Conservation (phyloP, 1,140 invertebrate species). For the Procambarus clarkii region DNA sequence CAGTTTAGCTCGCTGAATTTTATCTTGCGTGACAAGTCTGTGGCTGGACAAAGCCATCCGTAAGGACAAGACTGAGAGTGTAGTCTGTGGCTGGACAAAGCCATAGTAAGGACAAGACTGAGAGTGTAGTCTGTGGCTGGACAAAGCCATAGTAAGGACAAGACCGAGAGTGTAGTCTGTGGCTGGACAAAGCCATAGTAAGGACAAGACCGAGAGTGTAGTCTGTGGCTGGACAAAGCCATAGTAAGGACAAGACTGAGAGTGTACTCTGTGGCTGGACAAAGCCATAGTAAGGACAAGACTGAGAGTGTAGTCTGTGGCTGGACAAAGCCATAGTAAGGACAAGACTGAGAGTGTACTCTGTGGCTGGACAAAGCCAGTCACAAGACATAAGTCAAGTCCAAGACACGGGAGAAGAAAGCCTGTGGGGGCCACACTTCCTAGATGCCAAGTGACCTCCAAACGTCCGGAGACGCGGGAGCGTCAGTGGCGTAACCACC, state of each 20-base stretch:
- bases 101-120: neutral
- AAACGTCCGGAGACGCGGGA: constrained; percentile 10
- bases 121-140: neutral
- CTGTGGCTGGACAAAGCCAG: neutral
- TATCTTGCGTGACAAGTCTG: too few species aligned
- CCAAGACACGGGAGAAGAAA: neutral
- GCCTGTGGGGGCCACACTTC: constrained; percentile 8
- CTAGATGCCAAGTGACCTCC: constrained; percentile 59
- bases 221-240: too few species aligned
- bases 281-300: too few species aligned
- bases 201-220: too few species aligned
- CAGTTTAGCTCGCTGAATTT: neutral
- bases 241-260: too few species aligned
- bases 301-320: neutral
- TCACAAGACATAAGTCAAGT: neutral
- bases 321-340: neutral
- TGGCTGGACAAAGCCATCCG: too few species aligned
- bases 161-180: neutral
- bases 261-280: too few species aligned
- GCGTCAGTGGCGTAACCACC: constrained; percentile 24
- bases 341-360: neutral
- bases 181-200: neutral
- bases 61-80: neutral
- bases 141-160: neutral
- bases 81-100: too few species aligned